These are phyloP conservation scores for Mirza zaza DNA, from an alignment of 2,113 vertebrate genomes.

Conservation along the genomic window DNA sequence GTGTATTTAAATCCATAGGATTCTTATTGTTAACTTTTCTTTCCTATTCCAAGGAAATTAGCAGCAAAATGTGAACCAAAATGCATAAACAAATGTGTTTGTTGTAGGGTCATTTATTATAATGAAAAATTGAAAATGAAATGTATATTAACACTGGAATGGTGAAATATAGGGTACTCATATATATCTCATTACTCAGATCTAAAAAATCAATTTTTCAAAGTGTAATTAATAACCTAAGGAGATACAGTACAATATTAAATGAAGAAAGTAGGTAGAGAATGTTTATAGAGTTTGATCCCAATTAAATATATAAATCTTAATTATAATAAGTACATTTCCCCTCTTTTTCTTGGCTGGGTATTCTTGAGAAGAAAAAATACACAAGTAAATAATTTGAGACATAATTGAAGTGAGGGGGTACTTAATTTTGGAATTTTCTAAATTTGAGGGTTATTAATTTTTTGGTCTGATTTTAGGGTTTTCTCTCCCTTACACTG, in stretches of 20 bases:
- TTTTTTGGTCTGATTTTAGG: not conserved
- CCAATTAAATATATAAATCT: not conserved
- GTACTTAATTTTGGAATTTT: not conserved
- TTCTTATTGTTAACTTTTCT: conserved; percentile 14
- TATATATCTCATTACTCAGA: conserved; percentile 25
- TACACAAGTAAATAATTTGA: not conserved
- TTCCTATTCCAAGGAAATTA: not conserved
- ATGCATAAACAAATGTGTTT: conserved; percentile 38
- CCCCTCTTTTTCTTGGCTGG: not conserved
- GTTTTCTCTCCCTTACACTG: not conserved
- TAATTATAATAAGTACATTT: not conserved
- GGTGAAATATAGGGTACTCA: not conserved
- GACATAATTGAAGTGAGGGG: not conserved
- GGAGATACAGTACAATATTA: not conserved
- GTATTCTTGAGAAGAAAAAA: not conserved
- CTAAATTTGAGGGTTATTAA: not conserved
- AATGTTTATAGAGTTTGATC: conserved; percentile 9
- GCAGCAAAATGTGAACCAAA: not conserved
- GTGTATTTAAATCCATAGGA: not conserved
- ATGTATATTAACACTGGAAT: not conserved
- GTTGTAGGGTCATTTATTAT: conserved; percentile 7
- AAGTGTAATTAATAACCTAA: conserved; percentile 31
- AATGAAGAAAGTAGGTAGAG: not conserved
- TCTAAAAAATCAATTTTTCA: conserved; percentile 37
- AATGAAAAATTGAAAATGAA: not conserved